A percentile compares a stretch with the other conserved stretches of the same genome.
Evolutionary conservation across 2,797 vertebrate species (phyloP).

Genomic region (Cossypha dichroa): DNA sequence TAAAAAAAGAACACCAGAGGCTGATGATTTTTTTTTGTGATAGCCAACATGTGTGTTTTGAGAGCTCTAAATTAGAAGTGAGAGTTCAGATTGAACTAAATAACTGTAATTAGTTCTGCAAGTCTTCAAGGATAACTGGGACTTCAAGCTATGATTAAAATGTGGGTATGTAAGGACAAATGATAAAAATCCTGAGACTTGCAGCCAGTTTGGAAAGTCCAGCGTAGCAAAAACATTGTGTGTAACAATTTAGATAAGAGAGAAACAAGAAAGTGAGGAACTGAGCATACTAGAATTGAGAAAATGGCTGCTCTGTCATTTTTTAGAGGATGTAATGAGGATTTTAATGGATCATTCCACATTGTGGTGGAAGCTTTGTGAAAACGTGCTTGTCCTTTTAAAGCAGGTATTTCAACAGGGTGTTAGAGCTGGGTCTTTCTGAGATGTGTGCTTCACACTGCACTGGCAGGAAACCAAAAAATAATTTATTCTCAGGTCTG

Average conservation of each 20-base stretch:
- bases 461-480: neutral
- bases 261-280: neutral
- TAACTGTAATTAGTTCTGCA: neutral
- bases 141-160: neutral
- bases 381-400: neutral
- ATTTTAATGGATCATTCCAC: neutral
- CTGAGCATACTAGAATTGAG: neutral
- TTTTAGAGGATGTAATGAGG: neutral
- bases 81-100: neutral
- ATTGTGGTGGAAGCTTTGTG: neutral
- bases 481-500: neutral
- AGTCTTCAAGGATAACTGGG: neutral
- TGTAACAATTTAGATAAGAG: neutral
- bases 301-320: neutral
- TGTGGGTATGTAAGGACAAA: neutral
- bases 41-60: neutral
- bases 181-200: neutral
- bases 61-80: neutral
- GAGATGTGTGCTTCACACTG: neutral
- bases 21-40: neutral
- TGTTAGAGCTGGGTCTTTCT: neutral
- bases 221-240: neutral
- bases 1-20: neutral
- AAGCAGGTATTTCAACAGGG: neutral
- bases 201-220: accelerated